Conservation (phyloP, 1,140 invertebrate genomes). For the Arctopsyche grandis region DNA sequence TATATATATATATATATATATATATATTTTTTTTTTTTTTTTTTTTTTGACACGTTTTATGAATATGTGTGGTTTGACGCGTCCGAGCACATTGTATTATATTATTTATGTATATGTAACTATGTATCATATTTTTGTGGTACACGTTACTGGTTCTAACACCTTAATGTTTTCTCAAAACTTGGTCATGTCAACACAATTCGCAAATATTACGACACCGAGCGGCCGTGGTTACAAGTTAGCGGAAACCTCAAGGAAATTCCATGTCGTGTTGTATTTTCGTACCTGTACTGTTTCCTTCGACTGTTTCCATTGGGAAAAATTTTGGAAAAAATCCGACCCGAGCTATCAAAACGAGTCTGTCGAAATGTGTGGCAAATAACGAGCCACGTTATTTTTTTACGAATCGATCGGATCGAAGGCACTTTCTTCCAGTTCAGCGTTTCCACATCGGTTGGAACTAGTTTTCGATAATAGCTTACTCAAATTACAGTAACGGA, state of each 20-base stretch:
- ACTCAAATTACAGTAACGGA: neutral
- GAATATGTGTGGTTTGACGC: too few relatives aligned
- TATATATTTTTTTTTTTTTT: too few relatives aligned
- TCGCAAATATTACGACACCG: constrained; percentile 16
- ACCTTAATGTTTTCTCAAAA: constrained; percentile 12
- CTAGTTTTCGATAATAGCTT: neutral
- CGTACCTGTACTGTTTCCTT: neutral
- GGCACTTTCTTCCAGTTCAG: constrained; percentile 9
- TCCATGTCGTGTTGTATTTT: neutral
- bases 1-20: too few relatives aligned
- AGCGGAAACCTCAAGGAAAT: constrained; percentile 20
- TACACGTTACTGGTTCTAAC: neutral
- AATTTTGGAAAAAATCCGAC: too few relatives aligned
- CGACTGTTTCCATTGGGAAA: neutral
- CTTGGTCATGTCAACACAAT: constrained; percentile 19
- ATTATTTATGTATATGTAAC: too few relatives aligned
- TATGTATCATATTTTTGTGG: too few relatives aligned
- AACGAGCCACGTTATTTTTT: constrained; percentile 1
- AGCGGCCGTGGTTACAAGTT: constrained; percentile 13
- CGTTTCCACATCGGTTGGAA: constrained; percentile 21
- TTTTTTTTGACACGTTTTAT: too few relatives aligned
- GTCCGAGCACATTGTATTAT: too few relatives aligned
- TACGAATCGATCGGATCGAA: neutral
- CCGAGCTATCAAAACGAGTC: too few relatives aligned
- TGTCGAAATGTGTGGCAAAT: constrained; percentile 10